phyloP scores from a whole-genome alignment of 2,888 invertebrate genomes.

The Caenorhabditis sp. region DNA sequence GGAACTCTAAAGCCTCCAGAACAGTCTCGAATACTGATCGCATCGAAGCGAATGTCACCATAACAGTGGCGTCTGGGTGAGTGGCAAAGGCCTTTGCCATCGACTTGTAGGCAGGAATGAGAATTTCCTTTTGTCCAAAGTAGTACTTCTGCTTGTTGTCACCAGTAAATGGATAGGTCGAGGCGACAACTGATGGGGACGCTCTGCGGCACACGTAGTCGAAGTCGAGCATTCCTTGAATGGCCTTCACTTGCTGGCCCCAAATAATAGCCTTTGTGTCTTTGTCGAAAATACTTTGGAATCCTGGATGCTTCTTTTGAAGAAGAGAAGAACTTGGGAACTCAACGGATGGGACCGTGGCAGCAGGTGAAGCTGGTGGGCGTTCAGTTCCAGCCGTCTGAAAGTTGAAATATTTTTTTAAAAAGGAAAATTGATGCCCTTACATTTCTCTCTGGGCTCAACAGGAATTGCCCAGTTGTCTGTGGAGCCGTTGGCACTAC shows the following conservation, averaged over 20 bases:
- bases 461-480: conserved; percentile 90
- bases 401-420: conserved; percentile 9
- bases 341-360: conserved; percentile 27
- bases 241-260: conserved; percentile 98
- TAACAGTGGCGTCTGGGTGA: conserved; percentile 93
- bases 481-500: conserved; percentile 83
- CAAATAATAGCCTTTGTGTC: conserved; percentile 88
- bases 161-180: conserved; percentile 95
- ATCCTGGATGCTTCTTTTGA: conserved; percentile 1
- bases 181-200: conserved; percentile 91
- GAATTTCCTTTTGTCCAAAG: conserved; percentile 90
- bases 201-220: conserved; percentile 92
- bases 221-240: conserved; percentile 95
- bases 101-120: conserved; percentile 88
- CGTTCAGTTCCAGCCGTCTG: conserved; percentile 59
- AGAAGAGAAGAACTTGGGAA: not conserved
- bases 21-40: conserved; percentile 97
- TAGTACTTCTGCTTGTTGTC: conserved; percentile 99
- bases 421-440: not conserved
- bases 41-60: conserved; percentile 96
- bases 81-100: conserved; percentile 96
- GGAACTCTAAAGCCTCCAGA: conserved; percentile 91
- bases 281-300: conserved; percentile 70
- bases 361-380: conserved; percentile 29
- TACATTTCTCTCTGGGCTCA: conserved; percentile 81